phyloP scores from a whole-genome alignment of 2,888 invertebrate genomes.

The Muschampia plurimacula region DNA sequence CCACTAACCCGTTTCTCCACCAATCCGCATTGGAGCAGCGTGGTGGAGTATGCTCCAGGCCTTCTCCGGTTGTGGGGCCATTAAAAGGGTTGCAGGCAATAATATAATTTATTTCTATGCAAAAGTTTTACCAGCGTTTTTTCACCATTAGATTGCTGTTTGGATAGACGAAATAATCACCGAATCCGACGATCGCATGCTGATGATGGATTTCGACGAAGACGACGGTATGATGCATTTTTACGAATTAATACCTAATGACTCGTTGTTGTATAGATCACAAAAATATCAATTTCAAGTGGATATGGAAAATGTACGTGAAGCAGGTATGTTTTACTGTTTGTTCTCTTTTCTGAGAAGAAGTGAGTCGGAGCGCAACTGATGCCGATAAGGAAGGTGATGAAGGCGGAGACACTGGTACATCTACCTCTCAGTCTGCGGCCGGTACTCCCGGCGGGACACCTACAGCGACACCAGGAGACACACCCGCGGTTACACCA shows the following conservation, averaged over 20 bases:
- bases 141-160: conserved; percentile 65
- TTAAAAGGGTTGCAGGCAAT: too few relatives aligned
- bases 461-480: conserved; percentile 37
- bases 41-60: too few relatives aligned
- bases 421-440: conserved; percentile 41
- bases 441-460: conserved; percentile 35
- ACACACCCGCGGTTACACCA: conserved; percentile 38
- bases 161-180: conserved; percentile 78
- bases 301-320: conserved; percentile 11
- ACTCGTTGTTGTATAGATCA: conserved; percentile 12
- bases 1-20: too few relatives aligned
- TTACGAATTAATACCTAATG: background rate
- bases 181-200: conserved; percentile 78
- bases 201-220: conserved; percentile 82
- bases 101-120: background rate
- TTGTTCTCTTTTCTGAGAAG: conserved; percentile 56
- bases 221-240: conserved; percentile 64
- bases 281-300: conserved; percentile 14
- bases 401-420: conserved; percentile 12
- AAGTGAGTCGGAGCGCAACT: conserved; percentile 61
- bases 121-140: background rate
- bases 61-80: too few relatives aligned
- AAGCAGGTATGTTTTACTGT: conserved; percentile 50
- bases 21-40: too few relatives aligned
- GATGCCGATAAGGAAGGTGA: conserved; percentile 46